Evolutionary conservation across 1,140 invertebrate genomes (phyloP).

Genomic region (Drosophila elegans): DNA sequence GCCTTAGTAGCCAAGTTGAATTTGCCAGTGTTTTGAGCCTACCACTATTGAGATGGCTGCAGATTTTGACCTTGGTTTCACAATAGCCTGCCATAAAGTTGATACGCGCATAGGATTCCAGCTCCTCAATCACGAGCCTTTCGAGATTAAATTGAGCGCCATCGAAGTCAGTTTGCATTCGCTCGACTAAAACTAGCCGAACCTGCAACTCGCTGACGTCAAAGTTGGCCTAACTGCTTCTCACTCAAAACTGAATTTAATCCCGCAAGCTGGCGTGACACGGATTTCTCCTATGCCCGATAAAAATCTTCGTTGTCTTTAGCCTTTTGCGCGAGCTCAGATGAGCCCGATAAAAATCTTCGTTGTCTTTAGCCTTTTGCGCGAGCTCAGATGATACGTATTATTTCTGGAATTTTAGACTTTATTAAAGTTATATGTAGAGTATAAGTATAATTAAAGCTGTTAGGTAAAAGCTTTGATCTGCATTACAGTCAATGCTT

Average conservation of each 20-base stretch:
- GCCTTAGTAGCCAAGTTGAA: too few species aligned
- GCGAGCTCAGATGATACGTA: too few species aligned
- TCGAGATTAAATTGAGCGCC: background rate
- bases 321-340: too few species aligned
- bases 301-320: background rate
- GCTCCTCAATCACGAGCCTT: background rate
- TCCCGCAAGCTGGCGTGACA: background rate
- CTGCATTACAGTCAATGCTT: too few species aligned
- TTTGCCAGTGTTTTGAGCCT: too few species aligned
- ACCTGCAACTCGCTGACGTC: background rate
- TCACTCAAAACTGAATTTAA: background rate
- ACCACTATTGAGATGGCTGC: too few species aligned
- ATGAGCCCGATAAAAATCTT: background rate
- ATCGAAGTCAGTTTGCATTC: background rate
- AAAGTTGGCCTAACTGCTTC: background rate
- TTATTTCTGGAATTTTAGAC: too few species aligned
- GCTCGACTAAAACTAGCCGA: background rate
- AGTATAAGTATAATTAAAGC: too few species aligned
- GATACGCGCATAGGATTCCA: background rate
- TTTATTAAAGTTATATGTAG: too few species aligned
- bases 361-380: background rate
- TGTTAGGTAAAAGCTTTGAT: too few species aligned
- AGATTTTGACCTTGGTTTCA: too few species aligned
- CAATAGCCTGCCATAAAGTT: too few species aligned
- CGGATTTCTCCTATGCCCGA: background rate